phyloP scores from a whole-genome alignment of 2,888 invertebrate species.

The Rhynchonema sp. region DNA sequence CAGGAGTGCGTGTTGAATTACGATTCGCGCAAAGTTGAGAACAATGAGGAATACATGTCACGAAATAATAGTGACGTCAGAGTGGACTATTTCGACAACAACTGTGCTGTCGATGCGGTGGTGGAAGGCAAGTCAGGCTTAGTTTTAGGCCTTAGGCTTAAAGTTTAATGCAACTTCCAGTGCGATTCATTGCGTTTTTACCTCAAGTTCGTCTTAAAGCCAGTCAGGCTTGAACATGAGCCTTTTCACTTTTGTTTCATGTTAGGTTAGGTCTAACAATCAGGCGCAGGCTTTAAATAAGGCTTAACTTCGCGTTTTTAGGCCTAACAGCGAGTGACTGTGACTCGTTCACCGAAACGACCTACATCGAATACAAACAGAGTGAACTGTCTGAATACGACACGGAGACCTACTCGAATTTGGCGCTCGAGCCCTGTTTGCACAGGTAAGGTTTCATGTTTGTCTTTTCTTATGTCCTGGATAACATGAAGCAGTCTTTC shows the following conservation, averaged over 20 bases:
- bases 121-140: neutral
- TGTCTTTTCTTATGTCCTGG: too few species aligned
- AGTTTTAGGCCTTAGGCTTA: too few species aligned
- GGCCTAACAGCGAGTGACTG: neutral
- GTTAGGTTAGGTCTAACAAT: too few species aligned
- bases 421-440: neutral
- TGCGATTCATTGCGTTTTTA: too few species aligned
- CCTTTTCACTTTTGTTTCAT: too few species aligned
- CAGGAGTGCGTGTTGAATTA: conserved; percentile 6
- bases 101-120: conserved; percentile 1
- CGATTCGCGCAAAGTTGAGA: neutral
- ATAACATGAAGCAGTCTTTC: too few species aligned
- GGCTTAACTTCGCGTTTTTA: too few species aligned
- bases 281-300: too few species aligned
- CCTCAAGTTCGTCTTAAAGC: too few species aligned
- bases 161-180: too few species aligned
- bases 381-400: neutral
- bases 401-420: neutral
- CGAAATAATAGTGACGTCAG: conserved; percentile 1
- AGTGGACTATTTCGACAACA: conserved; percentile 7
- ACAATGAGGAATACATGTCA: neutral
- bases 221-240: too few species aligned
- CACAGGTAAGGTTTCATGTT: neutral
- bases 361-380: conserved; percentile 1
- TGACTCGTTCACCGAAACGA: neutral